Base-by-base conservation (phyloP, 2,113 vertebrate species). In the Siniperca knerii region DNA sequence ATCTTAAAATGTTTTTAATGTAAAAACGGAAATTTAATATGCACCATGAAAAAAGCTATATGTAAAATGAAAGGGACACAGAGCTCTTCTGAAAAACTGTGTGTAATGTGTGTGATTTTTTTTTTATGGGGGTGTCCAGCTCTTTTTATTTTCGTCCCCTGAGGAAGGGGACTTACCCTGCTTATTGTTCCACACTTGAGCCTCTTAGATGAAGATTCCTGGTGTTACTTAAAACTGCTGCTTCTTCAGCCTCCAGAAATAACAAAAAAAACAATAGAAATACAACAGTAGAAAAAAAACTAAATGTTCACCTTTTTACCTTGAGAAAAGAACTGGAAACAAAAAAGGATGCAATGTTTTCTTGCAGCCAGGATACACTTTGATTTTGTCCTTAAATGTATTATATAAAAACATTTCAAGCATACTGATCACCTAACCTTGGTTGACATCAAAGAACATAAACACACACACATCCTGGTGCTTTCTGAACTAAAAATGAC, bases 171-270 rank as follows among this genome's bases (percentile, higher is more conserved):
- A 67, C 65, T 87, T 71, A 78, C 62, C 76, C 23, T 60, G 20
- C 65, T 70, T 62, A 76, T 85, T 88, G 86, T 90, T 79, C 74
- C 55, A 78, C 87, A 88, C 81, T 82, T 81, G 79, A 90, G 79
- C 85, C 88, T 90, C 71, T 77, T 55, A 79, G 23, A 70, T 1
- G 11, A 73, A 79, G 66, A 74, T 76, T 69, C 66, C 80, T 65
- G 61, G 55, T 57, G 58, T 78, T 70, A 62, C 57, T 16, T 23
- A 80, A 88, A 79, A 65, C 76, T 54, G 25, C 58, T 21, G 70
- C 55, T 42, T 46, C 44, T 71, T 29, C 33, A 6, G 21, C 25
- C 52, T 50, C n/a, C 33, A 61, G n/a, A 61, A 11, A 61, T 40
- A 8, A 42, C 12, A 42, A 78, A 57, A 40, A 69, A 57, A 57